Base-by-base conservation (phyloP, 30 jellyfish, hydroid and myxozoan genomes). In the Chrysaora quinquecirrha region DNA sequence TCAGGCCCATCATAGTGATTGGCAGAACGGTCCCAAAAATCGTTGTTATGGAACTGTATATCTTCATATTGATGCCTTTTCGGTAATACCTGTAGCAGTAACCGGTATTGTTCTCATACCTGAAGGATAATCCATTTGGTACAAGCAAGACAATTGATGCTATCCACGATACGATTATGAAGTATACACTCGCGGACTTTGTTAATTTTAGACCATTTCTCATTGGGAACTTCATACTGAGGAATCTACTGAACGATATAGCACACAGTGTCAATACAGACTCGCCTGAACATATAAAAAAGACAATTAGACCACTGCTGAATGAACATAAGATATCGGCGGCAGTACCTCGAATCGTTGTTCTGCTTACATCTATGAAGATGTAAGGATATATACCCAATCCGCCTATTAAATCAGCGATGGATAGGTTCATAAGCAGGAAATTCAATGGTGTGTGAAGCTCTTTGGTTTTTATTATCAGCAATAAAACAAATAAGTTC, bases 381-480 rank as follows among this genome's bases (percentile, higher is more conserved):
- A 84, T 38, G 69, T 71, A 62, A 1, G 88, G 76, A 33, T 84
- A 84, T 1, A 49, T 58, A 46, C 95, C 65, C 35, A 73, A 33
- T 7, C 95, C 95, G 0, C 88, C 95, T 21, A 84, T 48, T 29
- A 84, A 48, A 62, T 84, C 95, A 2, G 95, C 95, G 16, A 73
- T 49, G 21, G 95, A 84, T 24, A 84, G 34, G 25, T 84, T 84
- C 83, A 73, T 49, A 61, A 84, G 75, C 0, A 84, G 83, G 12
- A 58, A 25, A 19, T 38, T 84, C 65, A 84, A 33, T 14, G 95
- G 87, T 28, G 95, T 84, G 19, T 71, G 95, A 12, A 84, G 82
- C 24, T 74, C 64, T 50, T 84, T 84, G 54, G 27, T 34, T 72
- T 73, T 60, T 1, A 20, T 7, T 0, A 84, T 64, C 16, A 71